Evolutionary conservation across 2,797 vertebrate species (phyloP).

Genomic region (Eremophila alpestris): DNA sequence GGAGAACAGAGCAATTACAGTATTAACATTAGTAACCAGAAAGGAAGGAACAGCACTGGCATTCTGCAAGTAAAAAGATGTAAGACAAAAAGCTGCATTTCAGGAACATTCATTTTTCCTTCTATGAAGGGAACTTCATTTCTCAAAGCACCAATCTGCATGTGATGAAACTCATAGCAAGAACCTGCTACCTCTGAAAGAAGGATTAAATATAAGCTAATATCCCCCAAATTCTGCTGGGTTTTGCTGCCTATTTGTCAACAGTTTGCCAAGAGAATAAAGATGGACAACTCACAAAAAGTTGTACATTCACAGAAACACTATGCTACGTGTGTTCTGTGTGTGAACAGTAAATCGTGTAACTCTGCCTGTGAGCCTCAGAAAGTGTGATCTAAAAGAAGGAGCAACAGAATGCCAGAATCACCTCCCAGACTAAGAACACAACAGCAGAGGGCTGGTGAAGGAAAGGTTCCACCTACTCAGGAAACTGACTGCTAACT

Average conservation of each 20-base stretch:
- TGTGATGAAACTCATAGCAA: background rate
- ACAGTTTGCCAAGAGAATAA: background rate
- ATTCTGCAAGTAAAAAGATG: background rate
- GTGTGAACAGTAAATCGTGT: background rate
- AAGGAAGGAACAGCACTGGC: background rate
- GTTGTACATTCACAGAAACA: background rate
- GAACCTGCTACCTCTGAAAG: background rate
- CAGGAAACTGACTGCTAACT: background rate
- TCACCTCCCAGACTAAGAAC: background rate
- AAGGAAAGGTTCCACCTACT: background rate
- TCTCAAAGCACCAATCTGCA: background rate
- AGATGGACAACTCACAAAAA: background rate
- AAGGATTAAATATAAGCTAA: background rate
- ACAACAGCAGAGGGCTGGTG: background rate
- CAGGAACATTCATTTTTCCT: background rate
- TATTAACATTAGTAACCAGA: background rate
- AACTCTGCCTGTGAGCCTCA: background rate
- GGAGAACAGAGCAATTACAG: background rate
- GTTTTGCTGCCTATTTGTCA: background rate
- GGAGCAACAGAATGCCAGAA: rapidly evolving
- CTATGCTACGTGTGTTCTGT: rapidly evolving
- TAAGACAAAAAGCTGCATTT: background rate
- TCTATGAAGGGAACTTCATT: background rate
- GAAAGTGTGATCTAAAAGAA: background rate
- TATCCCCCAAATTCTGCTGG: background rate